A percentile compares a stretch with the other conserved stretches of the same genome.
Evolutionary conservation across 2,113 vertebrate species (phyloP).

Genomic region (Jaculus jaculus): DNA sequence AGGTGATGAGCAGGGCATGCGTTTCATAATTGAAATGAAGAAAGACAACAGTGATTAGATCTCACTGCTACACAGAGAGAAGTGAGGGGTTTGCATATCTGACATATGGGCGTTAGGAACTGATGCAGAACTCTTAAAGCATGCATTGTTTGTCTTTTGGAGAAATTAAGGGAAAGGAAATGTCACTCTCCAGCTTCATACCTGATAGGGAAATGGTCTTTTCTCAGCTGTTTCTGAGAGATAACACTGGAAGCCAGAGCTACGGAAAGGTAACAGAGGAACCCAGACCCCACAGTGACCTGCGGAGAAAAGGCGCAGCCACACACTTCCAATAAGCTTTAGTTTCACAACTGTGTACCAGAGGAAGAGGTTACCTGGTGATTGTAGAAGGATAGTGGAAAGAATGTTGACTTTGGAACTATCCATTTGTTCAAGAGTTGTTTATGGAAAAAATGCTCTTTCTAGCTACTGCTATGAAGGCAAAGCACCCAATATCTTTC

Average conservation of each 20-base stretch:
- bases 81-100: slow-evolving; percentile 76
- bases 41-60: slow-evolving; percentile 62
- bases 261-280: slow-evolving; percentile 50
- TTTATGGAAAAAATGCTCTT: not conserved
- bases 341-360: not conserved
- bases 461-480: not conserved
- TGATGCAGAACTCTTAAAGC: slow-evolving; percentile 79
- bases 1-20: slow-evolving; percentile 76
- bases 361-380: not conserved
- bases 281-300: slow-evolving; percentile 36
- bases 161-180: slow-evolving; percentile 86
- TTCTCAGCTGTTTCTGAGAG: slow-evolving; percentile 85
- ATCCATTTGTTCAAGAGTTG: not conserved
- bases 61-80: slow-evolving; percentile 77
- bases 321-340: not conserved
- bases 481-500: not conserved
- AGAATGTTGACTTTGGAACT: not conserved
- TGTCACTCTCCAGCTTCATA: slow-evolving; percentile 76
- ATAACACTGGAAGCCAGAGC: slow-evolving; percentile 71
- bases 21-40: slow-evolving; percentile 73
- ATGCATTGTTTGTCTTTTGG: slow-evolving; percentile 79
- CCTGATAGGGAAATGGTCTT: slow-evolving; percentile 79
- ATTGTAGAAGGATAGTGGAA: not conserved
- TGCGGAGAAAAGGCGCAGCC: slow-evolving; percentile 44
- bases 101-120: slow-evolving; percentile 73